Conservation (phyloP, 2,113 vertebrate genomes). For the Rattus norvegicus region DNA sequence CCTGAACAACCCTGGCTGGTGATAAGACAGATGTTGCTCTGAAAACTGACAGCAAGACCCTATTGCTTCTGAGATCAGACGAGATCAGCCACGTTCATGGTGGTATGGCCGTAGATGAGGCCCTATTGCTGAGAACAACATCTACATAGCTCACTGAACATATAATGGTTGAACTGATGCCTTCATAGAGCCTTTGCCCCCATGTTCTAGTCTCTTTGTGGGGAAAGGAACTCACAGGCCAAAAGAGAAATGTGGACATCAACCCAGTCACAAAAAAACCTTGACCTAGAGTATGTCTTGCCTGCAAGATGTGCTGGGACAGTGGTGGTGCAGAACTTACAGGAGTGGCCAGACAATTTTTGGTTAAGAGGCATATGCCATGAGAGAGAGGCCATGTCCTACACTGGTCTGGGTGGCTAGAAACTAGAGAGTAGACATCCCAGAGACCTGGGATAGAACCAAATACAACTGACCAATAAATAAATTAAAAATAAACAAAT, state of each 20-base stretch:
- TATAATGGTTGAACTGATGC: not conserved
- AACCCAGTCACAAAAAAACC: not conserved
- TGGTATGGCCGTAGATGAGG: not conserved
- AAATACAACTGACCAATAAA: not conserved
- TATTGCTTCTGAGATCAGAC: not conserved
- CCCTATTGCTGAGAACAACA: not conserved
- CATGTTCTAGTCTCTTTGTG: not conserved
- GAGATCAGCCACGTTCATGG: too few relatives aligned
- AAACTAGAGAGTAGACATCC: not conserved
- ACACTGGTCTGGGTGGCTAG: not conserved
- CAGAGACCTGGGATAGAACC: not conserved
- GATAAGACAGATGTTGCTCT: not conserved
- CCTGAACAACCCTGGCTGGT: not conserved
- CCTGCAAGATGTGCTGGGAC: not conserved
- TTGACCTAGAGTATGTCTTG: not conserved
- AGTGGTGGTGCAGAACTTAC: not conserved
- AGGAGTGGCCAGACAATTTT: not conserved
- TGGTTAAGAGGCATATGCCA: too few relatives aligned
- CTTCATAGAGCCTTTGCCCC: not conserved
- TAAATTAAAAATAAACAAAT: not conserved
- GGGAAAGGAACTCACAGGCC: not conserved
- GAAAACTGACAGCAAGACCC: not conserved
- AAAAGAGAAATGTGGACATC: not conserved
- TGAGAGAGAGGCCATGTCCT: not conserved
- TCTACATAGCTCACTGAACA: not conserved